Percentiles rank a stretch among this genome's conserved stretches.
These are phyloP conservation scores for Beroe ovata DNA, from an alignment of 37 sponge, comb jelly and placozoan species.

Conservation along the genomic window DNA sequence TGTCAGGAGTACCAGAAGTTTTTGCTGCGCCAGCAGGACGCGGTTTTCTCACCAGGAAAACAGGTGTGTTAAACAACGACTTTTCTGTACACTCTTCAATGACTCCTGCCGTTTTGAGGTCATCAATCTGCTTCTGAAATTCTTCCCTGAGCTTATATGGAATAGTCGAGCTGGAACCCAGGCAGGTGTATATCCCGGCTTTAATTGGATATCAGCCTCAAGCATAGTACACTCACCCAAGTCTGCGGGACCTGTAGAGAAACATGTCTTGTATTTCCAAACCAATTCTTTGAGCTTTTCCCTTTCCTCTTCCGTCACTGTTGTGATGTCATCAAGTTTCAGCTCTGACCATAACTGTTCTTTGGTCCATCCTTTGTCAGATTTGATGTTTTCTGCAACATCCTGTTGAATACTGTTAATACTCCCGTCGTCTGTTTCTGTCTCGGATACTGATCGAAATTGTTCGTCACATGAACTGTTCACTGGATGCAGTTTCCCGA, in stretches of 20 bases:
- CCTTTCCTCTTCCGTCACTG: not conserved
- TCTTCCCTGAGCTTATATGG: not conserved
- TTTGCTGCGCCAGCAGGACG: not conserved
- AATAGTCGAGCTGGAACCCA: constrained; percentile 3
- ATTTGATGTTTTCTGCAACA: not conserved
- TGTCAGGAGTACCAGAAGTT: not conserved
- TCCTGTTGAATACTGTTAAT: not conserved
- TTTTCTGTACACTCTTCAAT: not conserved
- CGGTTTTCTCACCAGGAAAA: not conserved
- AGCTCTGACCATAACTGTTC: not conserved
- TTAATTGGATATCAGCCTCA: not conserved
- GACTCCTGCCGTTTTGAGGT: not conserved
- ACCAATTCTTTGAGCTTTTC: not conserved
- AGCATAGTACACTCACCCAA: not conserved
- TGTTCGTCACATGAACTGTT: not conserved
- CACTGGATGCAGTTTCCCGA: not conserved
- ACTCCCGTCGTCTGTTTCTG: too few species aligned
- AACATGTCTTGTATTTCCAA: not conserved
- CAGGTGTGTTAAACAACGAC: not conserved
- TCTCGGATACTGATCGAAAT: not conserved
- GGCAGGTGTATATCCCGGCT: not conserved
- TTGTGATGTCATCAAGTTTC: not conserved
- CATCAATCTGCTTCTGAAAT: not conserved
- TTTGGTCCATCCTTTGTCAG: too few species aligned
- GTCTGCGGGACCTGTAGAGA: not conserved